These are phyloP conservation scores for Gavialis gangeticus DNA, from an alignment of 2,113 vertebrate genomes.

Conservation along the genomic window DNA sequence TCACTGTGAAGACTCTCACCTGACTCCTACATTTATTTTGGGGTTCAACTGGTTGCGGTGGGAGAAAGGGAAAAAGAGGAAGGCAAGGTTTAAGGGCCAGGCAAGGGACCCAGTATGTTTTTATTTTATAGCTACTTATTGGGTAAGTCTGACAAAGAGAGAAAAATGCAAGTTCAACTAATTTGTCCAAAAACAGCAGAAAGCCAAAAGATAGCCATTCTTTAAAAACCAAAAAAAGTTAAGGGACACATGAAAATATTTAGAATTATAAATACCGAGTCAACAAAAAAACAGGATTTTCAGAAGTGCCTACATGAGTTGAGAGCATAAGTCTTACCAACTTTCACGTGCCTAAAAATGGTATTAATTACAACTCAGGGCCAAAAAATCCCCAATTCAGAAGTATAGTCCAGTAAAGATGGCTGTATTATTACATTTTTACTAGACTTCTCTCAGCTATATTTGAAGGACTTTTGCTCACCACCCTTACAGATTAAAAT, in stretches of 20 bases:
- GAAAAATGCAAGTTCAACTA: background rate
- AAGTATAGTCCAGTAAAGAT: background rate
- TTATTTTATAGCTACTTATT: background rate
- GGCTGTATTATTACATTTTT: background rate
- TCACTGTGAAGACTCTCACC: background rate
- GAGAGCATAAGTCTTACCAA: too few species aligned
- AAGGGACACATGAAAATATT: background rate
- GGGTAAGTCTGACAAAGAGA: background rate
- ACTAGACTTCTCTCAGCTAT: too few species aligned
- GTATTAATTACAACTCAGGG: background rate
- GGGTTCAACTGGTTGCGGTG: background rate
- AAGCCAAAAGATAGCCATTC: too few species aligned
- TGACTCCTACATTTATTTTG: background rate
- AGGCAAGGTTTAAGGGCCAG: background rate
- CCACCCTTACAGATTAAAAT: background rate
- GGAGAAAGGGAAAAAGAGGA: too few species aligned
- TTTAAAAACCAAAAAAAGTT: background rate
- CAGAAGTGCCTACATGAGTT: too few species aligned
- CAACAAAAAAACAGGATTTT: background rate
- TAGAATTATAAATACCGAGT: background rate
- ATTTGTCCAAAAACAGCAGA: background rate
- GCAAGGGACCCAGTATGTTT: background rate
- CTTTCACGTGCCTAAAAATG: accelerated
- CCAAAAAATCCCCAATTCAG: background rate
- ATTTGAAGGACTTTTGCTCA: background rate